These are phyloP conservation scores for Eremophila alpestris DNA, from an alignment of 2,797 vertebrate genomes.

Conservation along the genomic window DNA sequence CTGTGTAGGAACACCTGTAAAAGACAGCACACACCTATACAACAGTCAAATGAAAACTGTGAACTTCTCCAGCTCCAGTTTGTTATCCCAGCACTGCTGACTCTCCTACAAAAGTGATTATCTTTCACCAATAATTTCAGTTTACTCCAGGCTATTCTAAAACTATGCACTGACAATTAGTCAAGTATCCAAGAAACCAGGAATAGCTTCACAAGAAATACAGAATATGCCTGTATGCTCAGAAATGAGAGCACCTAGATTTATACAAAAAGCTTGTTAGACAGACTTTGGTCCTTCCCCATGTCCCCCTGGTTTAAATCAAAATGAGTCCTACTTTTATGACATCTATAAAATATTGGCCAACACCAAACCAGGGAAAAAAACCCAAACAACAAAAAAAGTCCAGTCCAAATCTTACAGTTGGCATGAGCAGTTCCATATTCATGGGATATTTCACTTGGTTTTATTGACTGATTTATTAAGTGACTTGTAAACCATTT, in stretches of 20 bases:
- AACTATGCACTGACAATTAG: not conserved
- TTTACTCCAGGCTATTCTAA: not conserved
- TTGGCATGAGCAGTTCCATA: not conserved
- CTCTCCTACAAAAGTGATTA: not conserved
- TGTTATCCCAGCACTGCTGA: not conserved
- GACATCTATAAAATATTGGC: not conserved
- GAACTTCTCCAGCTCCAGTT: not conserved
- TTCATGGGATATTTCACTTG: not conserved
- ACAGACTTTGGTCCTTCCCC: not conserved
- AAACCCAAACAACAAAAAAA: not conserved
- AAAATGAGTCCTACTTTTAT: not conserved
- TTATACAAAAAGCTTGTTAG: not conserved
- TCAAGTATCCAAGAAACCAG: not conserved
- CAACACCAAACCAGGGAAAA: not conserved
- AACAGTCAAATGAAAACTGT: not conserved
- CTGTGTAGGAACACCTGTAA: not conserved
- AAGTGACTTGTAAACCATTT: not conserved
- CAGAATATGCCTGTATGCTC: not conserved
- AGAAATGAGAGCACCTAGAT: not conserved
- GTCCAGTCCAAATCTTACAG: not conserved
- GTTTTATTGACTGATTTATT: not conserved
- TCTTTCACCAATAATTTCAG: not conserved
- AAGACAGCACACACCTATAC: not conserved
- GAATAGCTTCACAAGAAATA: not conserved
- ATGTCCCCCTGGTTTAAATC: not conserved